A percentile compares a stretch with the other conserved stretches of the same genome.
Evolutionary conservation across 2,888 invertebrate genomes (phyloP).

Genomic region (Scaptomyza reducta): DNA sequence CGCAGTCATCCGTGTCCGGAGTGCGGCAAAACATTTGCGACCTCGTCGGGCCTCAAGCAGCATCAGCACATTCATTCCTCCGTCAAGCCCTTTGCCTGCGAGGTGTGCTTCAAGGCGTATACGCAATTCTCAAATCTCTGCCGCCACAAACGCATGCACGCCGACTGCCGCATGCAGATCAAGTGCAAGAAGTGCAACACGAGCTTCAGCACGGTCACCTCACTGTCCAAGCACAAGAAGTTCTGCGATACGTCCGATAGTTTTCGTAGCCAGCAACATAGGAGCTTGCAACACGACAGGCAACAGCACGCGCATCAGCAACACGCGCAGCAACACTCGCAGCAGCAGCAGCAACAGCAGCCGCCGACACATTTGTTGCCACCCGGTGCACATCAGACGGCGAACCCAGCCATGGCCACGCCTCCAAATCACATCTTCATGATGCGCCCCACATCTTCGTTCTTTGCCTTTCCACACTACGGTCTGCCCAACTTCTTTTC

Average conservation of each 20-base stretch:
- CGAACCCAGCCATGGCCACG: constrained; percentile 84
- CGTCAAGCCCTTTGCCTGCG: constrained; percentile 98
- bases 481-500: constrained; percentile 86
- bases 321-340: constrained; percentile 75
- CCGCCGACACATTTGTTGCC: constrained; percentile 69
- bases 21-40: constrained; percentile 99
- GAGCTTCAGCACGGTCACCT: constrained; percentile 95
- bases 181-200: constrained; percentile 98
- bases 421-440: constrained; percentile 89
- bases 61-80: constrained; percentile 99
- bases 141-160: constrained; percentile 99
- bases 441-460: constrained; percentile 88
- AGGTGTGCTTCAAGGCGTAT: constrained; percentile 98
- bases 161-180: constrained; percentile 95
- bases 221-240: constrained; percentile 97
- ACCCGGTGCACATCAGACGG: constrained; percentile 39
- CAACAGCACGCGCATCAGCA: constrained; percentile 42
- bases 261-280: constrained; percentile 44
- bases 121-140: constrained; percentile 99
- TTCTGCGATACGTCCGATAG: constrained; percentile 93
- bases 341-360: constrained; percentile 82
- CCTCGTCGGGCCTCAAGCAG: constrained; percentile 98
- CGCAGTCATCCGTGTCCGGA: constrained; percentile 98
- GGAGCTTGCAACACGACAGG: constrained; percentile 25
- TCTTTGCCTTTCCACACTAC: constrained; percentile 87